Base-by-base conservation (phyloP, 2,888 invertebrate species). In the Chesias legatella region DNA sequence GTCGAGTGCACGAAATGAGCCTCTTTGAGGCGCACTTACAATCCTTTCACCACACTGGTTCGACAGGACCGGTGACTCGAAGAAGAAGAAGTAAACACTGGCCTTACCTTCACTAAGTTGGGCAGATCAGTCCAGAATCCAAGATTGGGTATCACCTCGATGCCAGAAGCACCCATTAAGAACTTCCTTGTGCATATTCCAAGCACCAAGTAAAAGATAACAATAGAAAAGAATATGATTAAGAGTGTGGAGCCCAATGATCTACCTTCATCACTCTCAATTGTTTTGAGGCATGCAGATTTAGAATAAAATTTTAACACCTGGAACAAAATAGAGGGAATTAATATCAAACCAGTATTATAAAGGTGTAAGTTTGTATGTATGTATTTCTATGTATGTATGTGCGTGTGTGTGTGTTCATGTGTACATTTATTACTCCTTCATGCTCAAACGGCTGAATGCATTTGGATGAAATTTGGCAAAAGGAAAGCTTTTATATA, bases 91-190 rank as follows among this genome's bases (percentile, higher is more conserved):
- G n/a, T n/a, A n/a, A n/a, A n/a, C n/a, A n/a, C n/a, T n/a, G n/a
- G n/a, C n/a, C n/a, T n/a, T 1, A 94, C 94, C 79, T 84, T 90
- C 21, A 94, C 91, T 56, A 94, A 88, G 51, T 89, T 86, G 1
- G 94, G 94, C 47, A 94, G 73, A 43, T 92, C 92, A 6, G 78
- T 77, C 94, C 94, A 94, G 73, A 94, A 94, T 37, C 89, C 90
- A 43, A 92, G 79, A 73, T 95, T 93, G 0, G 95, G 94, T 56
- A 94, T 88, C 58, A 94, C 88, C 79, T 94, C 94, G 43, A 90
- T 73, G 1, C 94, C 94, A 26, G 91, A 90, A 0, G 94, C 94
- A 17, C 94, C 94, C 73, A 93, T 90, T 25, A 93, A 73, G 64
- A 91, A 91, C 65, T 91, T 92, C 66, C 92, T 89, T 1, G 91